Percentiles rank a stretch among this genome's conserved stretches.
Conservation (phyloP, 2,888 invertebrate species). For the Limulus polyphemus region DNA sequence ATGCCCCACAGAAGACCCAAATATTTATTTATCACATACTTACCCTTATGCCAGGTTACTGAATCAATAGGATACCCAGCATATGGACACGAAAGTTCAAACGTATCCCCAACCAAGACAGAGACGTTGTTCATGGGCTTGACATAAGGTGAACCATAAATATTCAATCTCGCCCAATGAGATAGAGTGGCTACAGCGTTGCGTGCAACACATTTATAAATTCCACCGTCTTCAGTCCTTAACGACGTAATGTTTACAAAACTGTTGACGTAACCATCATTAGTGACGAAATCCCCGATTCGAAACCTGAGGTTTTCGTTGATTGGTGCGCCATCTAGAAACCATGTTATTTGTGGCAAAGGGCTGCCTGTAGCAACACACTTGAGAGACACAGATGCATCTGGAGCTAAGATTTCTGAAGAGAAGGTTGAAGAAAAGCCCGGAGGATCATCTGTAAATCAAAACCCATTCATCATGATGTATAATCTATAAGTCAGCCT, state of each 20-base stretch:
- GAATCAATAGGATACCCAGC: constrained; percentile 37
- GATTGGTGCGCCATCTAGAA: constrained; percentile 33
- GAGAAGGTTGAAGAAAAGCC: constrained; percentile 22
- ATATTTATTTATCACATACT: neutral
- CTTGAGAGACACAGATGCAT: constrained; percentile 28
- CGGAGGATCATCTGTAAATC: constrained; percentile 25
- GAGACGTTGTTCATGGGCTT: constrained; percentile 85
- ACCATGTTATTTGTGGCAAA: constrained; percentile 30
- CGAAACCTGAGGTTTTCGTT: constrained; percentile 28
- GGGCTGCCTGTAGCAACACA: constrained; percentile 30
- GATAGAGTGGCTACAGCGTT: constrained; percentile 17
- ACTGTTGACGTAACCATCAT: constrained; percentile 35
- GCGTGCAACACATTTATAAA: constrained; percentile 16
- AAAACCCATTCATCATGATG: neutral
- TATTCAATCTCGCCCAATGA: constrained; percentile 22
- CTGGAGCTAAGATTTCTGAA: constrained; percentile 24
- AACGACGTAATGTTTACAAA: constrained; percentile 29
- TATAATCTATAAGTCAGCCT: too few relatives aligned
- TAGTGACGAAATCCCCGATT: constrained; percentile 31
- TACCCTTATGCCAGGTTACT: constrained; percentile 37
- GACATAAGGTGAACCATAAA: constrained; percentile 64
- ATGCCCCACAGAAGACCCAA: too few relatives aligned
- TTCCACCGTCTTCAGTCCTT: constrained; percentile 24
- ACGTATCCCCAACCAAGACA: constrained; percentile 77
- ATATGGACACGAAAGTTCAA: constrained; percentile 55